Base-by-base conservation (phyloP, 2,113 vertebrate species). In the Ammospiza caudacuta region DNA sequence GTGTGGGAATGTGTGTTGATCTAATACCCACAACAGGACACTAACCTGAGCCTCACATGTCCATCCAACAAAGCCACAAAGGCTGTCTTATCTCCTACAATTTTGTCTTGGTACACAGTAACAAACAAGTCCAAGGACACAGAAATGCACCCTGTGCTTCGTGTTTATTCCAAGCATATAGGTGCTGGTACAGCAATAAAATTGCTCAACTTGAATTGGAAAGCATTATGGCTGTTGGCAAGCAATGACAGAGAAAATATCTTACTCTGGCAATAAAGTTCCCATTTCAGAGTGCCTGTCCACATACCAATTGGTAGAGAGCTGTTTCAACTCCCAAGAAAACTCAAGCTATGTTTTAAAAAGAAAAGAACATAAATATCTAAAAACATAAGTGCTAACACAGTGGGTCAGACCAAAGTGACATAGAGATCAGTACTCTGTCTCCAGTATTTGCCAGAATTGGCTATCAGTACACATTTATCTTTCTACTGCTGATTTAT, bases 121-220 rank as follows among this genome's bases (percentile, higher is more conserved):
- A n/a, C 4, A 58, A 94, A 57, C 6, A 44, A 79, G 10, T 67
- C 18, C 49, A 84, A 77, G 61, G 80, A 63, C 66, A 87, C 4
- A 86, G 46, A 81, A 85, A 58, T 23, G 27, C 29, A 51, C 20
- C 3, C 43, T 46, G 31, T 70, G 17, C n/a, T 69, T 81, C 8
- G 2, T 76, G 74, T 73, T 90, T 92, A 58, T 94, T 94, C 46
- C 68, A 75, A 73, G 73, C 29, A 52, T 67, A 79, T 33, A 91
- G 31, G 29, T 85, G 54, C 29, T 62, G 47, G 63, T 87, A 89
- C 35, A 91, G 49, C 74, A 92, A 81, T 66, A 94, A 85, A 92
- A 94, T 68, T 74, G 10, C 15, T 88, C 28, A 54, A 47, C 46
- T 81, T 54, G 49, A 76, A 19, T 29, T 93, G 83, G 88, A 87